These are phyloP conservation scores for Epizoanthus scotinus DNA, from an alignment of 92 coral and sea anemone genomes.

Conservation along the genomic window DNA sequence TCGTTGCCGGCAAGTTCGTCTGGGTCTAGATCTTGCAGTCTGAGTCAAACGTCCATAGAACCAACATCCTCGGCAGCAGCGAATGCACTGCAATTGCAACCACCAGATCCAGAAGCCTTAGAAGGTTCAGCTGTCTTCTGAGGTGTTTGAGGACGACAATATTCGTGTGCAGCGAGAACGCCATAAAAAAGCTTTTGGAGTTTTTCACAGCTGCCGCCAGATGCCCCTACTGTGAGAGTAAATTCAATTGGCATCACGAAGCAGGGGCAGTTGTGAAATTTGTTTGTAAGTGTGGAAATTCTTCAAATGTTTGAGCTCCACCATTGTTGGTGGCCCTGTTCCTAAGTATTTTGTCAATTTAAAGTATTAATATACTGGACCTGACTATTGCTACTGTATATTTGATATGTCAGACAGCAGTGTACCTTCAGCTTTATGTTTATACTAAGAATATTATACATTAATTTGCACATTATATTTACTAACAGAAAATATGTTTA, in stretches of 20 bases:
- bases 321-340: constrained; percentile 36
- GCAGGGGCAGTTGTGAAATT: constrained; percentile 28
- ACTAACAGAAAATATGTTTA: no score
- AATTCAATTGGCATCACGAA: constrained; percentile 4
- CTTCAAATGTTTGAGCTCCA: constrained; percentile 42
- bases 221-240: neutral
- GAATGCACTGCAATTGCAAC: neutral
- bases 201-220: neutral
- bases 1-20: neutral
- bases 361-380: no score
- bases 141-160: constrained; percentile 19
- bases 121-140: constrained; percentile 16
- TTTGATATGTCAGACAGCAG: no score
- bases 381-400: neutral
- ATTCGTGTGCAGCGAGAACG: constrained; percentile 9
- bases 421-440: no score
- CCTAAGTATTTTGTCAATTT: constrained; percentile 31
- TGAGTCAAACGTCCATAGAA: neutral
- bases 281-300: constrained; percentile 30
- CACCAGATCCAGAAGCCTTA: neutral
- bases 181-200: constrained; percentile 8
- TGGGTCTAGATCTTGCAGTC: no score
- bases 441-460: no score
- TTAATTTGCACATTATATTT: no score
- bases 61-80: neutral